Base-by-base conservation (phyloP, 2,888 invertebrate species). In the Pseudococcus longispinus region DNA sequence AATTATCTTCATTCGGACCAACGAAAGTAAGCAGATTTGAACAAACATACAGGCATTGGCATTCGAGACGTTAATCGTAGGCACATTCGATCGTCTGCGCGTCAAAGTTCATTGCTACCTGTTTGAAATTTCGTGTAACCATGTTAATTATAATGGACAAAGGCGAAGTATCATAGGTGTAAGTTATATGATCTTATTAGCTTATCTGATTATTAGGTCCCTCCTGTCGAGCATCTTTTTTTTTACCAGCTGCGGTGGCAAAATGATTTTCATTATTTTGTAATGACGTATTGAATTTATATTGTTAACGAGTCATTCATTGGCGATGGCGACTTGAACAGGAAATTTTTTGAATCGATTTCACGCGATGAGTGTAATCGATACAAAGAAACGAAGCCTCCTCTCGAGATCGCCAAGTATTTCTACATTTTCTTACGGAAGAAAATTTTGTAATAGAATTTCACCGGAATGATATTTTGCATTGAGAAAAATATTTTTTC, bases 161-260 rank as follows among this genome's bases (percentile, higher is more conserved):
- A 74, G 32, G 15, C 5, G 29, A 70, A 4, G 13, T 29, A 29
- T 70, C 15, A 23, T 6, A 26, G 23, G 26, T 26, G 37, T 37
- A 37, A 37, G 37, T 37, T 37, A 37, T 37, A n/a, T n/a, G 13
- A 3, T 77, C 77, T 18, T 80, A 42, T 42, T 42, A 20, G 77
- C n/a, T 80, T 80, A 80, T 80, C 42, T 80, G 77, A 80, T 80
- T 23, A 42, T 42, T 80, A 80, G n/a, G n/a, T n/a, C n/a, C 42
- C 77, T 80, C 77, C 42, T 13, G 77, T 20, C 77, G 77, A 37
- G 42, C 8, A 42, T 11, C 32, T 77, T 37, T 80, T 42, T n/a
- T 13, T 37, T 37, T 11, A 42, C 18, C 74, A 13, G 77, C 77
- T 3, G 42, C 23, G 77, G 77, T 29, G 70, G 77, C 20, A 80